Evolutionary conservation across 2,888 invertebrate species (phyloP).

Genomic region (Aspidiotus rigidus): DNA sequence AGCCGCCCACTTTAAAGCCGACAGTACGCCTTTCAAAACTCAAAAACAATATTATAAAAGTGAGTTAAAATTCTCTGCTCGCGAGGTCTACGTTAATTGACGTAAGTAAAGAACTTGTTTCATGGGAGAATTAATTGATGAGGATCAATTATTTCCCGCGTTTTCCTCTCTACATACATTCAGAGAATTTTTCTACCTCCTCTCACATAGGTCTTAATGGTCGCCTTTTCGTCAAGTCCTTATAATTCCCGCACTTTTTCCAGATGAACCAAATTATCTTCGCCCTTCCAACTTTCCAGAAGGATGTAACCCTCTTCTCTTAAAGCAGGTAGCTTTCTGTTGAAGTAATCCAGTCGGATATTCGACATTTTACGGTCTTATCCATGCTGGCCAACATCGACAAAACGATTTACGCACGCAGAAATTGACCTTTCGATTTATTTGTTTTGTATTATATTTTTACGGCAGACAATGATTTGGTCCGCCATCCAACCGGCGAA

Average conservation of each 20-base stretch:
- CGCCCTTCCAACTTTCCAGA: too few relatives aligned
- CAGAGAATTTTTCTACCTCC: too few relatives aligned
- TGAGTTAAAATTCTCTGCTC: not conserved
- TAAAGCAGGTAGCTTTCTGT: not conserved
- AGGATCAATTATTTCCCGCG: too few relatives aligned
- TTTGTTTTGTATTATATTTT: not conserved
- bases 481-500: not conserved
- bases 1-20: constrained; percentile 4
- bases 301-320: not conserved
- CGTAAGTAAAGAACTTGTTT: too few relatives aligned
- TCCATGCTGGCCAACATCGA: not conserved
- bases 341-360: not conserved
- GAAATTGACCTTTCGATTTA: not conserved
- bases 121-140: too few relatives aligned
- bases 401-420: not conserved
- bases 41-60: not conserved
- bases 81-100: not conserved
- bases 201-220: too few relatives aligned
- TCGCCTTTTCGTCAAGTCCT: too few relatives aligned
- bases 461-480: not conserved
- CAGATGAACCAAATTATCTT: too few relatives aligned
- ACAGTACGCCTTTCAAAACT: not conserved
- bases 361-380: not conserved
- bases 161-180: too few relatives aligned
- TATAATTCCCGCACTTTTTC: too few relatives aligned